These are phyloP conservation scores for Cebus imitator DNA, from an alignment of 2,113 vertebrate species.

Conservation along the genomic window DNA sequence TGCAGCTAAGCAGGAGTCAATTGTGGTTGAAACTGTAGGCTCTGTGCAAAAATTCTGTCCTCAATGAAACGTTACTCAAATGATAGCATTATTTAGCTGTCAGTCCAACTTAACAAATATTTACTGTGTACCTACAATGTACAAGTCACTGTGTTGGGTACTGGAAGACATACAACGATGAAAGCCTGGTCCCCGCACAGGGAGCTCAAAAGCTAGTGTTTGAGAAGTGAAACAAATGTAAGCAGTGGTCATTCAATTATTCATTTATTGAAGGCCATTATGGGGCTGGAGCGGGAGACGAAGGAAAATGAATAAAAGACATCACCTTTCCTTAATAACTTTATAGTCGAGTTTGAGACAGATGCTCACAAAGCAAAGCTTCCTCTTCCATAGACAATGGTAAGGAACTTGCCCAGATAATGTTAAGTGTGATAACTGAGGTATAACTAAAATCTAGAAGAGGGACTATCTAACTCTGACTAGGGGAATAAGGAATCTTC, in stretches of 20 bases:
- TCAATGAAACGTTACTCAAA: background rate
- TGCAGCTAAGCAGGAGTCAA: background rate
- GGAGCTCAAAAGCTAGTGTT: background rate
- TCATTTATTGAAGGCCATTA: background rate
- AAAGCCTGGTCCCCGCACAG: background rate
- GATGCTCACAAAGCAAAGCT: background rate
- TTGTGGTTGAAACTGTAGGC: background rate
- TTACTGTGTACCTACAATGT: background rate
- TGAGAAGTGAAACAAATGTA: background rate
- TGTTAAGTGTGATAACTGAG: background rate
- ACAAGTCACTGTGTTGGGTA: background rate
- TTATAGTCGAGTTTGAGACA: background rate
- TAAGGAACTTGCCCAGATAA: background rate
- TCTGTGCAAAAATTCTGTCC: background rate
- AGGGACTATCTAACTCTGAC: background rate
- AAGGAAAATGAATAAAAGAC: background rate
- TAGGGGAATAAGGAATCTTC: background rate
- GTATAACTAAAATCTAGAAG: background rate
- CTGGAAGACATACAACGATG: background rate
- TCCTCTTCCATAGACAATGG: background rate
- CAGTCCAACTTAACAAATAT: background rate
- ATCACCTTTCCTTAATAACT: background rate
- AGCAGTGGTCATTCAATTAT: background rate
- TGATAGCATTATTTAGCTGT: background rate
- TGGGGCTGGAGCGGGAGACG: background rate